phyloP scores from a whole-genome alignment of 2,113 vertebrate species.

The Eurypyga helias region DNA sequence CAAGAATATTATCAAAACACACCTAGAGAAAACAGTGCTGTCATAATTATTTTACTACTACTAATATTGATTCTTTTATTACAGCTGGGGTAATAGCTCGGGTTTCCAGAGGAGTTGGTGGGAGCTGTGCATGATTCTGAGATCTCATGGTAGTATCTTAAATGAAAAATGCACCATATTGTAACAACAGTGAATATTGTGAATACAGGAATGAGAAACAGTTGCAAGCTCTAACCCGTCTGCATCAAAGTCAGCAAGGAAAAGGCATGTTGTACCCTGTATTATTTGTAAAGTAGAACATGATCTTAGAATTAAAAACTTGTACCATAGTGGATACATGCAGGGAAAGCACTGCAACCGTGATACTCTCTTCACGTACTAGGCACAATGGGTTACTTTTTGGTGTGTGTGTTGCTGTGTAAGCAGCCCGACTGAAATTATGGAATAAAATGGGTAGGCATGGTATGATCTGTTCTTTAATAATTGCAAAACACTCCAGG shows the following conservation, averaged over 20 bases:
- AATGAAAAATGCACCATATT: neutral
- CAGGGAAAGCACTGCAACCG: neutral
- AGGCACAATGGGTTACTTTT: neutral
- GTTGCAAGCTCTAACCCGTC: neutral
- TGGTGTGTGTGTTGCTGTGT: neutral
- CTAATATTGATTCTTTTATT: neutral
- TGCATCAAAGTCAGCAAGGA: neutral
- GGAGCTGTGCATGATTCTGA: neutral
- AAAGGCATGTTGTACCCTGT: neutral
- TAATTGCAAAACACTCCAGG: slow-evolving; percentile 30
- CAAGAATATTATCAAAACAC: neutral
- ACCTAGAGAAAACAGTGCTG: neutral
- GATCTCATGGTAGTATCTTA: neutral
- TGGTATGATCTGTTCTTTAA: neutral
- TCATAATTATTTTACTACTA: neutral
- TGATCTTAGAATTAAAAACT: neutral
- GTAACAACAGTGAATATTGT: neutral
- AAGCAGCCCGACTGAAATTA: neutral
- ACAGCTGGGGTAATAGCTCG: neutral
- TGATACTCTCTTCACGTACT: neutral
- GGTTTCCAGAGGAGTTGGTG: neutral
- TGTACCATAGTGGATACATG: neutral
- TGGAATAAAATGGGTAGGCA: neutral
- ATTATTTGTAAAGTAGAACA: neutral
- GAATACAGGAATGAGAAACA: neutral